Evolutionary conservation across 2,113 vertebrate species (phyloP).

Genomic region (Hydropotes inermis): DNA sequence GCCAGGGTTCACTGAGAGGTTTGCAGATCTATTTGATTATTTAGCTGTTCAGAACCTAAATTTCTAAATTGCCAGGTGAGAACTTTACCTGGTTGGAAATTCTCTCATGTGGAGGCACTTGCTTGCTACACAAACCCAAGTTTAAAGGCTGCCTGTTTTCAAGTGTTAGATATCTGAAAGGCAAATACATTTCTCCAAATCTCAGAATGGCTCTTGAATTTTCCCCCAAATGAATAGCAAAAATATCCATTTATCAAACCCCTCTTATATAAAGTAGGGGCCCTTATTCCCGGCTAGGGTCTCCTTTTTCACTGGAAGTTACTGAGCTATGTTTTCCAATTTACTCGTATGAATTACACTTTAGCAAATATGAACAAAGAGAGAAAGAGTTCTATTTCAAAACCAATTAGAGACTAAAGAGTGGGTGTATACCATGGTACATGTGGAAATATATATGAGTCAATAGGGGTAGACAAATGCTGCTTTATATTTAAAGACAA

Average conservation of each 20-base stretch:
- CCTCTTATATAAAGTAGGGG: neutral
- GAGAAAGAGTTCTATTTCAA: neutral
- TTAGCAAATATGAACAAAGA: neutral
- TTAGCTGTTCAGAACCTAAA: conserved; percentile 44
- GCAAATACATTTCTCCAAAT: neutral
- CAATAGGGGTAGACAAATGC: rapidly evolving
- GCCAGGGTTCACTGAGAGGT: conserved; percentile 69
- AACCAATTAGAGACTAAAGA: neutral
- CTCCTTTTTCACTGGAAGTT: neutral
- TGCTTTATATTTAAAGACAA: neutral
- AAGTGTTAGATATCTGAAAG: neutral
- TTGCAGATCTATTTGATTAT: conserved; percentile 68
- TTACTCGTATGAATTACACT: neutral
- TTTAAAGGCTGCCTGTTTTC: neutral
- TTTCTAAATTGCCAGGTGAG: conserved; percentile 66
- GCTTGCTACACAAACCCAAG: neutral
- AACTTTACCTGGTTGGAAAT: conserved; percentile 42
- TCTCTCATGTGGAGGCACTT: neutral
- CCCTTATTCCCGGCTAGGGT: neutral
- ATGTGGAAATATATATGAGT: neutral
- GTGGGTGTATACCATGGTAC: neutral
- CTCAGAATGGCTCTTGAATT: neutral
- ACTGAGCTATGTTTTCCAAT: neutral
- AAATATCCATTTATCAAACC: neutral
- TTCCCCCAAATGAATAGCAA: neutral